Evolutionary conservation across 2,797 vertebrate genomes (phyloP), one percentile per base, ranked within the genome.

Genomic region (Pipistrellus pipistrellus): DNA sequence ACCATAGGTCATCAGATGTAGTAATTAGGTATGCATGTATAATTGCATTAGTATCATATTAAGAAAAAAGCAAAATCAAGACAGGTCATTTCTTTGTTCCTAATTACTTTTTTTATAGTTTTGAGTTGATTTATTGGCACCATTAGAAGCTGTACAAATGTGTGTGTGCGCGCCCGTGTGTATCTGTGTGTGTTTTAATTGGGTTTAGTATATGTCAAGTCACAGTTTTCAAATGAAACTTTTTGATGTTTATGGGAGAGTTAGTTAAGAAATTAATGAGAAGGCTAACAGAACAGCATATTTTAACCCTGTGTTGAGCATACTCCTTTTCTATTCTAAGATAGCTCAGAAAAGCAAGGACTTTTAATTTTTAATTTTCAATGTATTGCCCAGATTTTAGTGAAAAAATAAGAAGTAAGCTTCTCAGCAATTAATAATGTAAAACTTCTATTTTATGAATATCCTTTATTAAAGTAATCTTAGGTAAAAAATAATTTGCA

Each of bases 21-120:
- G 92, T 97, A 97, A 98, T 98, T 98, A 98, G 96, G 96, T 97
- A 97, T 97, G 97, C 97, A 96, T 97, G 90, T 97, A 96, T 98
- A 98, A 98, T 97, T 89, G 68, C 85, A 85, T 98, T 97, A 98
- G 95, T 97, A 95, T 98, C 95, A 97, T 97, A 98, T 96, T 97
- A 96, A 96, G 90, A 94, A 97, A 97, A 96, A 87, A 91, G 85
- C 78, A 92, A 32, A 95, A 96, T 97, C 82, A 90, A 96, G 88
- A 97, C 93, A 97, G 90, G 93, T 93, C 71, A 96, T 90, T 97
- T 93, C 97, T 98, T 97, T 97, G 23, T 98, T 97, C 89, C 75
- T 97, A 98, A 97, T 96, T 98, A 95, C 78, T 41, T 90, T 77
- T 89, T 97, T 97, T 93, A 93, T 97, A 94, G 86, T 97, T 98